Base-by-base conservation (phyloP, 1,140 invertebrate genomes). In the Mya arenaria region DNA sequence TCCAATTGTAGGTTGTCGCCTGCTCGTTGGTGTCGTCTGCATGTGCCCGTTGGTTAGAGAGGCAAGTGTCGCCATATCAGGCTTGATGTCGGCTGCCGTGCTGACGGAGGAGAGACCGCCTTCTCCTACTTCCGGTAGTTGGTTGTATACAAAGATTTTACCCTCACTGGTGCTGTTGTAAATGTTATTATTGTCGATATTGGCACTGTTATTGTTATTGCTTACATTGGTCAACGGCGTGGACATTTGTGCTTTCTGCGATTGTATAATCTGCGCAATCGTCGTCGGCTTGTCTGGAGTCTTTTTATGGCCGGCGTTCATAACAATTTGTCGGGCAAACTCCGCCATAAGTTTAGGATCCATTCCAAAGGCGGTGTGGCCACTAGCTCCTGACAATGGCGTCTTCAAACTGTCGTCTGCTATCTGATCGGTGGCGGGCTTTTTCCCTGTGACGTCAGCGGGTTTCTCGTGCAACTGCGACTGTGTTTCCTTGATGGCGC, bases 161-260 rank as follows among this genome's bases (percentile, higher is more conserved):
- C 79, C 79, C 56, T 82, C 79, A 41, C 79, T 82, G 17, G 79
- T 36, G 30, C n/a, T n/a, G n/a, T n/a, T n/a, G n/a, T n/a, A n/a
- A n/a, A n/a, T n/a, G n/a, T n/a, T n/a, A n/a, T n/a, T n/a, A n/a
- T n/a, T n/a, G n/a, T n/a, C n/a, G n/a, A n/a, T n/a, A n/a, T n/a
- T n/a, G n/a, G n/a, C n/a, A n/a, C n/a, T n/a, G n/a, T 73, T 74
- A n/a, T 41, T 58, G 25, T n/a, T 32, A 36, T 15, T 25, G n/a
- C 23, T 32, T 32, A 32, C 28, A 36, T n/a, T 15, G 19, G 28
- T 10, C 0, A 32, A 23, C 3, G 79, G 32, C 13, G 34, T 66
- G 4, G 56, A 37, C 1, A 69, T 62, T 23, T 66, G 37, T 34
- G 28, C 78, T 15, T 71, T 73, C n/a, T 63, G 58, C 17, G 79